Conservation (phyloP, 2,888 invertebrate genomes). For the Abscondita cerata region DNA sequence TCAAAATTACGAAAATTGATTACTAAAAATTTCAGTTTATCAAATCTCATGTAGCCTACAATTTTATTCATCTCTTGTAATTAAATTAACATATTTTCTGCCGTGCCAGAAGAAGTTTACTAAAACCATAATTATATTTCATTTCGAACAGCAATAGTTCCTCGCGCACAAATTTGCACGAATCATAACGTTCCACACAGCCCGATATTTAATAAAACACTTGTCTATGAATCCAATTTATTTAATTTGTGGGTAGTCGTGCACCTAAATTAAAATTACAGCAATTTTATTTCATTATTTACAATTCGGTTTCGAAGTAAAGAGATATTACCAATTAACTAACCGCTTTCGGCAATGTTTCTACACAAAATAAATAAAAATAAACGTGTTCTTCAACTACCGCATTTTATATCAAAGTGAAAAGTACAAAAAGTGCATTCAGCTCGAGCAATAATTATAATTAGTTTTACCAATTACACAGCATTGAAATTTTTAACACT, state of each 20-base stretch:
- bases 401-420: not conserved
- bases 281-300: slow-evolving; percentile 31
- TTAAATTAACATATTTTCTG: slow-evolving; percentile 37
- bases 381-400: not conserved
- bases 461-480: too few relatives aligned
- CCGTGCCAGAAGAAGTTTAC: slow-evolving; percentile 15
- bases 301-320: slow-evolving; percentile 26
- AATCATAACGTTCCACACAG: slow-evolving; percentile 32
- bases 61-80: slow-evolving; percentile 35
- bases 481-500: too few relatives aligned
- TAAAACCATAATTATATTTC: slow-evolving; percentile 33
- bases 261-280: slow-evolving; percentile 27
- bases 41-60: slow-evolving; percentile 29
- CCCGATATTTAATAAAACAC: slow-evolving; percentile 28
- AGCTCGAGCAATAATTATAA: too few relatives aligned
- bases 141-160: slow-evolving; percentile 31
- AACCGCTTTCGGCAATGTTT: slow-evolving; percentile 15
- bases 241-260: slow-evolving; percentile 25
- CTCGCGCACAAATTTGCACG: slow-evolving; percentile 33
- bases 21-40: slow-evolving; percentile 35
- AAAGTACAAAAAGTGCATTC: too few relatives aligned
- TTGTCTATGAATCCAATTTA: slow-evolving; percentile 34
- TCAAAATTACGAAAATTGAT: slow-evolving; percentile 42
- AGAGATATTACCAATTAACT: slow-evolving; percentile 27
- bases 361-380: slow-evolving; percentile 11